Evolutionary conservation across 2,113 vertebrate species (phyloP), one percentile per base, ranked within the genome.

Genomic region (Nerophis lumbriciformis): DNA sequence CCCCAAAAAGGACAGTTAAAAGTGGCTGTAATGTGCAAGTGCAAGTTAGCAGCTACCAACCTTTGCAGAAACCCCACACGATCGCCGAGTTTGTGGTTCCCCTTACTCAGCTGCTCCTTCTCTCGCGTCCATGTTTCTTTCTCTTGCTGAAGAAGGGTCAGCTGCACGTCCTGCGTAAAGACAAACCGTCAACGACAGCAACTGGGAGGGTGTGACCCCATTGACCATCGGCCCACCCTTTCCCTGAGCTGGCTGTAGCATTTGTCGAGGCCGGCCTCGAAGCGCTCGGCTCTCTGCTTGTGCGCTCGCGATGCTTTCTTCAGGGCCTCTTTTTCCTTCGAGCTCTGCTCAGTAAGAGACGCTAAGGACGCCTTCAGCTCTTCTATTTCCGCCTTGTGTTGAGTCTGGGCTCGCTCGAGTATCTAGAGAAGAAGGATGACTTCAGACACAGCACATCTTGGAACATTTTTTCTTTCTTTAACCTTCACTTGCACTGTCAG

Each of bases 401-500:
- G 76, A 1, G 66, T 56, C 71, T 90, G 81, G 10, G 90, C 88
- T 68, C 85, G 88, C 85, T 93, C 85, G 67, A 94, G 66, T 47
- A 52, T 79, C 95, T 98, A 79, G 21, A 87, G 69, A 37, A 84
- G 8, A 49, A 61, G 1, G 12, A 14, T 4, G 28, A 5, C 1
- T 66, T 48, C 28, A 13, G 39, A 42, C 59, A 11, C 4, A 15
- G 6, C 54, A 53, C 19, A 37, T 36, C 38, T n/a, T 6, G 4
- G 38, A 1, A 3, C 0, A 28, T 9, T 4, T 1, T 1, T 16
- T 37, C 11, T 12, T 56, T 48, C 38, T 19, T 79, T 42, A 8
- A 97, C 95, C 92, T 87, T 89, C 45, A 94, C 83, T 55, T 94
- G 88, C 13, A 81, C 73, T 72, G 85, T 92, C 83, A 96, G 79